phyloP scores from a whole-genome alignment of 2,113 vertebrate species.

The Myotis lucifugus region DNA sequence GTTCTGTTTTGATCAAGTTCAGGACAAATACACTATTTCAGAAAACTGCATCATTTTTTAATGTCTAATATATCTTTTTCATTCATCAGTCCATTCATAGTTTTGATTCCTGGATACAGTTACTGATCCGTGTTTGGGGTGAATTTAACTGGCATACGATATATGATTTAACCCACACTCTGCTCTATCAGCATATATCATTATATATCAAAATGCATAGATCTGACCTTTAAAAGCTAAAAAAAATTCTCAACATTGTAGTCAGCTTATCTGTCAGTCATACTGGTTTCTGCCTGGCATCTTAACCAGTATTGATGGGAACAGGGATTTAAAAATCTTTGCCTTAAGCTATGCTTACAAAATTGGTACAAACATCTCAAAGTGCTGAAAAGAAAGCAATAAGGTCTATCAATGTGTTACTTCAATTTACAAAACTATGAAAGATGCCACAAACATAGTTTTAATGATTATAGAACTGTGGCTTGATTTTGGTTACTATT shows the following conservation, averaged over 20 bases:
- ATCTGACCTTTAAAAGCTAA: background rate
- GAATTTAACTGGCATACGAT: background rate
- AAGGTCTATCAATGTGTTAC: background rate
- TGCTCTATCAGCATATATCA: background rate
- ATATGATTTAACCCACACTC: background rate
- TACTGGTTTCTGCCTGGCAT: background rate
- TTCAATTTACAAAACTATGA: background rate
- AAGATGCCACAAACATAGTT: background rate
- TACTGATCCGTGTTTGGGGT: background rate
- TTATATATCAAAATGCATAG: background rate
- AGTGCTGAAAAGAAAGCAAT: background rate
- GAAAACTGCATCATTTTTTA: slow-evolving; percentile 36
- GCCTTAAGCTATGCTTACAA: background rate
- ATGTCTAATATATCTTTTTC: background rate
- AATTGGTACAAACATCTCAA: background rate
- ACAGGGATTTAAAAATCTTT: background rate
- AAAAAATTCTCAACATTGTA: background rate
- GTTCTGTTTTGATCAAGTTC: slow-evolving; percentile 42
- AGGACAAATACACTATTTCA: slow-evolving; percentile 30
- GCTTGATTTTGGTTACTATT: background rate
- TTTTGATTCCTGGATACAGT: background rate
- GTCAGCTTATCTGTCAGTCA: background rate
- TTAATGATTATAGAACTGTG: background rate
- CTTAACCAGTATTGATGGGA: background rate
- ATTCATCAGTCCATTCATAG: background rate